A percentile compares a stretch with the other conserved stretches of the same genome.
phyloP scores from a whole-genome alignment of 2,113 vertebrate genomes.

The Ibidorhyncha struthersii region DNA sequence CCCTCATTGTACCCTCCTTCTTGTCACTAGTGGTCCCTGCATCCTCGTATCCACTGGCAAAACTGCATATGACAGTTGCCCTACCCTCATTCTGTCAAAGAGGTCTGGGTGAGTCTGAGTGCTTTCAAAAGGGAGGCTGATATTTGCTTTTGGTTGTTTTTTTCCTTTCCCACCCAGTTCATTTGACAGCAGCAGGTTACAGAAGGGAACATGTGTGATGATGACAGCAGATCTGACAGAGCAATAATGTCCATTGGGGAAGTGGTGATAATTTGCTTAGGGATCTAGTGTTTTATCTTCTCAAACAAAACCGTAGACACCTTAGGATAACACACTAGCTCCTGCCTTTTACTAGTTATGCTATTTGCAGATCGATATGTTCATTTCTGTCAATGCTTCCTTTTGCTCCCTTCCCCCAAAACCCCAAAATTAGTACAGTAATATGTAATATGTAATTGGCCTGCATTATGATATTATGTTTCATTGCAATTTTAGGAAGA shows the following conservation, averaged over 20 bases:
- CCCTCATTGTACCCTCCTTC: not conserved
- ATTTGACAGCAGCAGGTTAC: not conserved
- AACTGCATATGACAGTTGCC: not conserved
- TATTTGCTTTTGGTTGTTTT: not conserved
- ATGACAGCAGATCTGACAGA: not conserved
- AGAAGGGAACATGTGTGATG: not conserved
- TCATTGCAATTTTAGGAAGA: not conserved
- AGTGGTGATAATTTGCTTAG: not conserved
- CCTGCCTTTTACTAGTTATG: not conserved
- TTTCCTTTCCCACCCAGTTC: not conserved
- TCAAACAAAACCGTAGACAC: not conserved
- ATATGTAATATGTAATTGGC: not conserved
- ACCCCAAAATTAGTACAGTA: rapidly evolving
- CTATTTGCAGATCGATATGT: not conserved
- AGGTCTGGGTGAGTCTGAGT: not conserved
- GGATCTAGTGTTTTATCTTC: not conserved
- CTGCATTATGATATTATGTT: not conserved
- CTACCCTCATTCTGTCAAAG: not conserved
- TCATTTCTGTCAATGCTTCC: not conserved
- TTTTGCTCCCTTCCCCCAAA: rapidly evolving
- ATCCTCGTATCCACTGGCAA: not conserved
- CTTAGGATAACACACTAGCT: not conserved
- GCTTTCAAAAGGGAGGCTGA: not conserved
- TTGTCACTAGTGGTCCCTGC: not conserved
- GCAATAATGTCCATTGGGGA: not conserved